Base-by-base conservation (phyloP, 1,140 invertebrate genomes). In the Temnothorax curvispinosus region DNA sequence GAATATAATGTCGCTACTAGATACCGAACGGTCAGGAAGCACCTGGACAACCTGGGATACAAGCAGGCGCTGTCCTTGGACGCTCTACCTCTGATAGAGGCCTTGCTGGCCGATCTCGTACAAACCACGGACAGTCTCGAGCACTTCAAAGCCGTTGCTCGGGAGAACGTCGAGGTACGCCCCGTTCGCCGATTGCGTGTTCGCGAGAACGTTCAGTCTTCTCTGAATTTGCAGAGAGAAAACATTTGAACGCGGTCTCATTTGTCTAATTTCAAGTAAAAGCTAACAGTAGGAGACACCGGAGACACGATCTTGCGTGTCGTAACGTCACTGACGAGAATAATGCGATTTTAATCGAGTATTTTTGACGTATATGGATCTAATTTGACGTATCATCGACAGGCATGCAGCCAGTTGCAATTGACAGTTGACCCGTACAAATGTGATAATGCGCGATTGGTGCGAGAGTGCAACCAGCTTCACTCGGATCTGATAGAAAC, bases 51-150 rank as follows among this genome's bases (percentile, higher is more conserved):
- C 76, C 96, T 98, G 77, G 98, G 98, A 21, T 98, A 98, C 93
- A 96, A 96, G 80, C 97, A 98, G 93, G 94, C 96, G n/a, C 95
- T 98, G 65, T 96, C 96, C 1, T 92, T 97, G 32, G 98, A 98
- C 89, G 96, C 97, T 87, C 93, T 98, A 44, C 97, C 97, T 62
- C 94, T 98, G 78, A 97, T 98, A 86, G 97, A 98, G 95, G 96
- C 96, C 93, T 94, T 98, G 84, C 93, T 98, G 81, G 96, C 96
- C 75, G 98, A 98, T 95, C 95, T 98, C 71, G 94, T 98, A 76
- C 96, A 97, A 93, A 98, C 98, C 27, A 98, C 97, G 41, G 96
- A 97, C 75, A 98, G 97, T 92, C 94, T 98, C 44, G 97, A 97
- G 91, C 97, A 98, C 94, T 97, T 97, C 90, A 98, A 98, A 95